phyloP scores from a whole-genome alignment of 2,113 vertebrate species.

The Camelus bactrianus region DNA sequence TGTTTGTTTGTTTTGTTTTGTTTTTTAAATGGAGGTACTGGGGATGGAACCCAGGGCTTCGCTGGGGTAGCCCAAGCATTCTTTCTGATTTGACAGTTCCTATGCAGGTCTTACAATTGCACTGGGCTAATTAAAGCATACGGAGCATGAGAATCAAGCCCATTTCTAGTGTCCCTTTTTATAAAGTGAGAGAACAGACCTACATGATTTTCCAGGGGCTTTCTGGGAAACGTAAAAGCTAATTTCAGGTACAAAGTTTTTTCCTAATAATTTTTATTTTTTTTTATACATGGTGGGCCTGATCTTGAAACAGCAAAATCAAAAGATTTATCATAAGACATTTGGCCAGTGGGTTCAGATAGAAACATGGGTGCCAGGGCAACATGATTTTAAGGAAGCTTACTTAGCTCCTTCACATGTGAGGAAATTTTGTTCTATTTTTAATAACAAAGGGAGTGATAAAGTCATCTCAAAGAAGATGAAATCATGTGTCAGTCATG shows the following conservation, averaged over 20 bases:
- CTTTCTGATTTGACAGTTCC: neutral
- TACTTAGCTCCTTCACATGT: neutral
- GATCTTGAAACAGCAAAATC: neutral
- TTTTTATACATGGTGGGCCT: neutral
- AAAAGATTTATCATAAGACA: neutral
- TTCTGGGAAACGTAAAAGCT: constrained; percentile 27
- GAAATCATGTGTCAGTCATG: neutral
- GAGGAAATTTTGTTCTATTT: constrained; percentile 11
- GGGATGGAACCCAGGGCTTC: no score
- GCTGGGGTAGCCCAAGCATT: neutral
- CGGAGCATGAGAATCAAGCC: neutral
- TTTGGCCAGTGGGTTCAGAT: neutral
- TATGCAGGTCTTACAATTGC: neutral
- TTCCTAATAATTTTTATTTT: neutral
- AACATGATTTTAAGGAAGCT: neutral
- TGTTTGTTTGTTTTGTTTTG: no score
- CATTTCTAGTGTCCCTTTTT: neutral
- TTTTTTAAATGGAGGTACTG: no score
- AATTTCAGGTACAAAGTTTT: neutral
- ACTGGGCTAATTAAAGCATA: neutral
- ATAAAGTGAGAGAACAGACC: neutral
- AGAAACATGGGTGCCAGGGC: neutral
- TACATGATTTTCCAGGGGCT: neutral
- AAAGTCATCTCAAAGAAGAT: constrained; percentile 47
- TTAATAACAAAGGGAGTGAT: constrained; percentile 21